Base-by-base conservation (phyloP, 1,140 invertebrate species). In the Gonioctena quinquepunctata region DNA sequence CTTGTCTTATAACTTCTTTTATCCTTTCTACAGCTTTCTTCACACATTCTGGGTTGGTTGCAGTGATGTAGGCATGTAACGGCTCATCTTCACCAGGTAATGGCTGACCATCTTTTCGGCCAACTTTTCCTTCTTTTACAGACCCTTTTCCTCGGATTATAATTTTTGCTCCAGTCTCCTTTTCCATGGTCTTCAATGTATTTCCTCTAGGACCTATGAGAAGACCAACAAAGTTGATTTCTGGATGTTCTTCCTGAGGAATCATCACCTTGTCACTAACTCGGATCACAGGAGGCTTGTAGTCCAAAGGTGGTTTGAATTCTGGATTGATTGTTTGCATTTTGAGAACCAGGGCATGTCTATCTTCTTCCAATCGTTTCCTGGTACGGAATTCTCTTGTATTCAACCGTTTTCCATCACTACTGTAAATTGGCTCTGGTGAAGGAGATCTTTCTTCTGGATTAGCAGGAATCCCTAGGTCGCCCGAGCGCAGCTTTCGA, bases 391-490 rank as follows among this genome's bases (percentile, higher is more conserved):
- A 99, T 85, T 99, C 98, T 70, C 98, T 87, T 2, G 98, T 99
- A 85, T 99, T 99, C 84, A 99, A 88, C 76, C 98, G 88, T 87
- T 99, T 99, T 75, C 98, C 98, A 89, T 99, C 96, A 84, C 95
- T 96, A 84, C 97, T 98, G 85, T 99, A 99, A 81, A 99, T 98
- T 8, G 98, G 98, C 85, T 99, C 98, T n/a, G 98, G 98, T 18
- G 97, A 99, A 52, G 98, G 98, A 11, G 97, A 99, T 88, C 98
- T 97, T 93, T 98, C 95, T 89, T 99, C 96, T 79, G 95, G 93
- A 89, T 98, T 98, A 85, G 92, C 87, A 78, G 97, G 93, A 86
- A 99, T 99, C 85, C 96, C 97, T 82, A 99, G 91, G 86, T 99
- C 96, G 78, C 96, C 96, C 72, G 95, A 97, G 80, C 96, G 92